These are phyloP conservation scores for Megaceryle alcyon DNA, from an alignment of 2,797 vertebrate species.

Conservation along the genomic window DNA sequence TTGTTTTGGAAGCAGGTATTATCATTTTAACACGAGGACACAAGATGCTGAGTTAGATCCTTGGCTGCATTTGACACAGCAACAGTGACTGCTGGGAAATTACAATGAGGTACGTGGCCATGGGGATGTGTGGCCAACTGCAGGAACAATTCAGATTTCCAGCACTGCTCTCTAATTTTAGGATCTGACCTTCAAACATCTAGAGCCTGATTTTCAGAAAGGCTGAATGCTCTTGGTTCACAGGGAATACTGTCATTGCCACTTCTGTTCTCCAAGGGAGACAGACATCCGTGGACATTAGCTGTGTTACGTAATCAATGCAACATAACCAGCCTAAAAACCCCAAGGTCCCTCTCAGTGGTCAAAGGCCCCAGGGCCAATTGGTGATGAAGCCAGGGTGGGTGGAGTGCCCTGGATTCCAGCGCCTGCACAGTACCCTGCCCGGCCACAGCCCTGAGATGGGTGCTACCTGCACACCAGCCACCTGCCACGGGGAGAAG, in stretches of 20 bases:
- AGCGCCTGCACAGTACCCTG: neutral
- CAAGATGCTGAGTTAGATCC: neutral
- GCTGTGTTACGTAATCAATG: neutral
- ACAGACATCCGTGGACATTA: fast-evolving
- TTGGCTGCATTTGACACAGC: neutral
- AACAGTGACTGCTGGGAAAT: neutral
- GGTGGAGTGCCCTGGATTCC: neutral
- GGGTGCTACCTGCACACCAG: neutral
- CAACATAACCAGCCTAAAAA: neutral
- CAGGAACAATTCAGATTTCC: neutral
- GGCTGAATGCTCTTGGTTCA: neutral
- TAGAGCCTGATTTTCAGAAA: neutral
- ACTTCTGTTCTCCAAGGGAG: neutral
- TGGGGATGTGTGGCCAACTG: neutral
- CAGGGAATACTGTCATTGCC: neutral
- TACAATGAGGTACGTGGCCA: neutral
- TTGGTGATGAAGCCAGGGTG: neutral
- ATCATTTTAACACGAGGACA: neutral
- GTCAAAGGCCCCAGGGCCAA: neutral
- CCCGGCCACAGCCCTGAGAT: neutral
- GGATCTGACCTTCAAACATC: neutral
- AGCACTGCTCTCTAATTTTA: neutral
- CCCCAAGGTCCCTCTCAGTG: neutral
- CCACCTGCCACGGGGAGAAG: neutral
- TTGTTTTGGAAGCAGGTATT: neutral